Conservation (phyloP, 1,140 invertebrate species). For the Tetraneura akinire region DNA sequence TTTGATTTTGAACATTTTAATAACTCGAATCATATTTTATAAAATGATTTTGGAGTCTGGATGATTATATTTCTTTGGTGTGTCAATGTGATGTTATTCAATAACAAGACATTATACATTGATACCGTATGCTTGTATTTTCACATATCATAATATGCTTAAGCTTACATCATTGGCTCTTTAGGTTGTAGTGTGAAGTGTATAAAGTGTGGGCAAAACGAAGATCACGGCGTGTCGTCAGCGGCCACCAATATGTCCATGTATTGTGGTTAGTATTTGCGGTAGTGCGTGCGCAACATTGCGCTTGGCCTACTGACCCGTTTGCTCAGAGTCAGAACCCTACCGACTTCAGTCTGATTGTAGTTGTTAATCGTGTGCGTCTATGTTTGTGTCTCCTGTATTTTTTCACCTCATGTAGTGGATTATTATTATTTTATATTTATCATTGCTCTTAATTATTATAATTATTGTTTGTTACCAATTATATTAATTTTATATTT, state of each 20-base stretch:
- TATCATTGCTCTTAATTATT: no score
- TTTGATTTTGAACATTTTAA: no score
- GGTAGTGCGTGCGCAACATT: slow-evolving; percentile 50
- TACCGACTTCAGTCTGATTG: slow-evolving; percentile 43
- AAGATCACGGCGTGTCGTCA: slow-evolving; percentile 34
- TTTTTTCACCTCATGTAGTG: neutral
- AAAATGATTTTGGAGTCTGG: no score
- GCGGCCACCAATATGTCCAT: slow-evolving; percentile 22
- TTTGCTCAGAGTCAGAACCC: slow-evolving; percentile 32
- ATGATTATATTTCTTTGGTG: neutral
- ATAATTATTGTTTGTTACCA: no score
- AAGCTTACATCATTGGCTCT: slow-evolving; percentile 28
- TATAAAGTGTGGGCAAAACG: slow-evolving; percentile 32
- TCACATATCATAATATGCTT: neutral
- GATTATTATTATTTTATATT: neutral
- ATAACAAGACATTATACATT: neutral
- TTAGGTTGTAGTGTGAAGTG: neutral
- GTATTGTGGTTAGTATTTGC: slow-evolving; percentile 25
- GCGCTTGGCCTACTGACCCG: slow-evolving; percentile 50
- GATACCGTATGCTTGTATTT: slow-evolving; percentile 8
- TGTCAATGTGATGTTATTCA: neutral
- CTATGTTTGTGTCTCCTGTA: neutral
- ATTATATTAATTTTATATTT: neutral
- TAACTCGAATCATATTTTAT: no score
- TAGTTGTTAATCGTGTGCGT: neutral